A percentile compares a stretch with the other conserved stretches of the same genome.
Conservation (phyloP, 2,797 vertebrate species). For the Philypnodon macrostomus region DNA sequence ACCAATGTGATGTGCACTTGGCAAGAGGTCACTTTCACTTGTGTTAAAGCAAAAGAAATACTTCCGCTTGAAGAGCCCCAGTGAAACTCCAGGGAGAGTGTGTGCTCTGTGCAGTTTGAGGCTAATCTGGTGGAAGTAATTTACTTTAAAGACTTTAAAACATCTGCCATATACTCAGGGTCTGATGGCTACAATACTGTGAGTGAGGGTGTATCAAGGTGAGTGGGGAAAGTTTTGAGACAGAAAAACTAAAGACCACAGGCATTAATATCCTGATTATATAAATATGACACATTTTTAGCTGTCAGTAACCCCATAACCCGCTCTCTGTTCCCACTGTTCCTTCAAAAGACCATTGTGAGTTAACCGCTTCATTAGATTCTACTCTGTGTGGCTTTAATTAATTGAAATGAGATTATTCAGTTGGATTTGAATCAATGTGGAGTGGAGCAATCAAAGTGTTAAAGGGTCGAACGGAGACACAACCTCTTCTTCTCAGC, state of each 20-base stretch:
- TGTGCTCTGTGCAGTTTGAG: neutral
- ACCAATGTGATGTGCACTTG: conserved; percentile 26
- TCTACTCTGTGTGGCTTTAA: neutral
- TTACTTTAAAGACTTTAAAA: no score
- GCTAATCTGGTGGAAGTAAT: no score
- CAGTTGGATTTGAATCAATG: conserved; percentile 3
- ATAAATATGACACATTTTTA: no score
- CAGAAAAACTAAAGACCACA: no score
- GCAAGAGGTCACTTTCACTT: neutral
- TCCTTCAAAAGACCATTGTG: neutral
- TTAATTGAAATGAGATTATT: conserved; percentile 1
- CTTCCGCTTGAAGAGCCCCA: neutral
- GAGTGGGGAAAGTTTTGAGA: no score
- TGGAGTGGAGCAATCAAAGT: conserved; percentile 12
- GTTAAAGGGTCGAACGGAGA: conserved; percentile 13
- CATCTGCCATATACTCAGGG: no score
- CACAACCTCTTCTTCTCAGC: conserved; percentile 7
- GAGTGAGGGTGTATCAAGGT: no score
- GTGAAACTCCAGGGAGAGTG: neutral
- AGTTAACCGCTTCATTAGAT: neutral
- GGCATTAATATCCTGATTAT: no score
- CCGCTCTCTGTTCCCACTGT: no score
- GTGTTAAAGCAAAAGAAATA: neutral
- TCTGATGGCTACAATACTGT: no score
- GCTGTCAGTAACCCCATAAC: no score